Base-by-base conservation (phyloP, 1,140 invertebrate genomes). In the Cydia strobilella region DNA sequence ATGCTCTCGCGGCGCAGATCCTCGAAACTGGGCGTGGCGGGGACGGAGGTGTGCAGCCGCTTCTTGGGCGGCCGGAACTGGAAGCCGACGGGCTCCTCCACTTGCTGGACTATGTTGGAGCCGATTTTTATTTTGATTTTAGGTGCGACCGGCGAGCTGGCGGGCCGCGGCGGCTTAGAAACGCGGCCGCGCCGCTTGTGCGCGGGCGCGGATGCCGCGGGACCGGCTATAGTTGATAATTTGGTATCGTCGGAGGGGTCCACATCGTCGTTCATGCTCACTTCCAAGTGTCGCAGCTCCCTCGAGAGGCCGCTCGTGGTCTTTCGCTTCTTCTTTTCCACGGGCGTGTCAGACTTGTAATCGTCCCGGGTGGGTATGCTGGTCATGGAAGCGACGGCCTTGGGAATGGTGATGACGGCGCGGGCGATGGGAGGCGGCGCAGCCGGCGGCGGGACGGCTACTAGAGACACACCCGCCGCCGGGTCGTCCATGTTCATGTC, bases 61-160 rank as follows among this genome's bases (percentile, higher is more conserved):
- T 98, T 97, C 90, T 98, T 98, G 3, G 97, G 97, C 48, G 97
- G 97, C 76, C 94, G 93, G 76, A 95, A 95, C 77, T 95, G 87
- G 73, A 93, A 87, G 75, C 83, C 93, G 73, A 90, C 84, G 9
- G 94, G 86, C 65, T 96, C 95, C 23, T 93, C 90, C 15, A 94
- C 74, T 92, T 94, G 75, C 87, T 94, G 79, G 13, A 94, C 94
- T 51, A 86, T 93, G 77, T 92, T 94, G 7, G 94, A 94, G 6
- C 96, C 95, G 48, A 97, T 95, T 88, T 97, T 97, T 54, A 97
- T 97, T 90, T 97, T 98, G 10, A 97, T 86, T 87, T 97, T 97
- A 0, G 96, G 97, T 4, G 96, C 86, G 15, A 90, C 80, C 12
- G 90, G 93, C 15, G 88, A 84, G 27, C 82, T 85, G 9, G 80